A percentile compares a stretch with the other conserved stretches of the same genome.
These are phyloP conservation scores for Talpa occidentalis DNA, from an alignment of 2,113 vertebrate species.

Conservation along the genomic window DNA sequence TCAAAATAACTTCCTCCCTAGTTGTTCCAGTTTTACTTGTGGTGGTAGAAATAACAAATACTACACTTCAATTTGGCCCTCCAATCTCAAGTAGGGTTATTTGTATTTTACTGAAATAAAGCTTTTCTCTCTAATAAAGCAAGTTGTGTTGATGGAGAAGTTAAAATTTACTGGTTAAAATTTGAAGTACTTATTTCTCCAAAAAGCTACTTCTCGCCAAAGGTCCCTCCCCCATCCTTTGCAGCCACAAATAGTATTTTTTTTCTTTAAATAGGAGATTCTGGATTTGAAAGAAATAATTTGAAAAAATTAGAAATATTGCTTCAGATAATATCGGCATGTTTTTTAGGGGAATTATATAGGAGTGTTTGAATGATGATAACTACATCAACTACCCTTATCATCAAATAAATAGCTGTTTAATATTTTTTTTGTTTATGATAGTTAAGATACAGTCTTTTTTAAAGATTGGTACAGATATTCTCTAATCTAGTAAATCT, in stretches of 20 bases:
- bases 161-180: constrained; percentile 21
- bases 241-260: neutral
- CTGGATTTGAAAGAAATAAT: neutral
- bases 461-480: neutral
- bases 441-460: neutral
- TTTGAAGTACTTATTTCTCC: neutral
- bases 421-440: neutral
- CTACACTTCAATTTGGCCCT: neutral
- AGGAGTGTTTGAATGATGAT: neutral
- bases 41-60: constrained; percentile 3
- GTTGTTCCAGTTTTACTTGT: neutral
- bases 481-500: neutral
- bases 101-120: constrained; percentile 1
- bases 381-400: neutral
- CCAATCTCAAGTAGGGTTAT: neutral
- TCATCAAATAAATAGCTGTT: neutral
- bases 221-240: neutral
- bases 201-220: neutral
- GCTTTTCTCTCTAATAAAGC: constrained; percentile 27
- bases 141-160: neutral
- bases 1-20: neutral
- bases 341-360: neutral
- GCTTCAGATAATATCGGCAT: neutral
- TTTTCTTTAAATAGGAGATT: neutral
- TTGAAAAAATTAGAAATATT: neutral